A percentile compares a stretch with the other conserved stretches of the same genome.
phyloP scores from a whole-genome alignment of 2,888 invertebrate genomes.

The Scaptomyza tumidula region DNA sequence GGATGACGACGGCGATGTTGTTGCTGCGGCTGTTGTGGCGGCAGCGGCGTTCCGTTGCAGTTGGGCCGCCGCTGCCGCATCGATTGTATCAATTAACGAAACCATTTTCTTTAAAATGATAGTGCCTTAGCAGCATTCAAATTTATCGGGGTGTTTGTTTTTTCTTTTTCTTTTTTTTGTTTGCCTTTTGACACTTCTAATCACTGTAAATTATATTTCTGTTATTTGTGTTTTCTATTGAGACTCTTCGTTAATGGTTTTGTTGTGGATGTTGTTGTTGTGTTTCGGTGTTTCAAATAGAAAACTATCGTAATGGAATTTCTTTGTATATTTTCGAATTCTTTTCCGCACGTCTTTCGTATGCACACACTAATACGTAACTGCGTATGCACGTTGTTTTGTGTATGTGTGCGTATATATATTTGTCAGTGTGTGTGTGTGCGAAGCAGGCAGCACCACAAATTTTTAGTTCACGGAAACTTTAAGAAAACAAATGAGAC shows the following conservation, averaged over 20 bases:
- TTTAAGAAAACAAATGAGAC: conserved; percentile 27
- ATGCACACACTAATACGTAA: conserved; percentile 55
- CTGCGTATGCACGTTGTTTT: conserved; percentile 30
- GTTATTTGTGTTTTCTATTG: conserved; percentile 33
- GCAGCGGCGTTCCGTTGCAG: conserved; percentile 62
- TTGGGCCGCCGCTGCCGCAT: conserved; percentile 71
- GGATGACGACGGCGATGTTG: conserved; percentile 41
- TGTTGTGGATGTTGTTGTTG: conserved; percentile 2
- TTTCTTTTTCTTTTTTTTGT: conserved; percentile 29
- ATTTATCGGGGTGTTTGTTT: conserved; percentile 29
- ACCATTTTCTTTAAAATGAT: conserved; percentile 72
- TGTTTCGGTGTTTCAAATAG: conserved; percentile 9
- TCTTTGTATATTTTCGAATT: conserved; percentile 50
- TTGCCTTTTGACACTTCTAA: too few species aligned
- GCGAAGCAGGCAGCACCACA: conserved; percentile 18
- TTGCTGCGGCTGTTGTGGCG: conserved; percentile 44
- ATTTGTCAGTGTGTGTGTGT: conserved; percentile 20
- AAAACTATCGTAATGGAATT: conserved; percentile 28
- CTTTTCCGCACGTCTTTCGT: conserved; percentile 46
- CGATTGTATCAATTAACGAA: conserved; percentile 76
- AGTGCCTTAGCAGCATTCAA: conserved; percentile 65
- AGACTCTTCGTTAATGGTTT: conserved; percentile 45
- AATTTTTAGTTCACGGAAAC: conserved; percentile 30
- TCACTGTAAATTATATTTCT: too few species aligned
- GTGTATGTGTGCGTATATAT: conserved; percentile 10